phyloP scores from a whole-genome alignment of 92 coral and sea anemone genomes.

The Micromussa lordhowensis region DNA sequence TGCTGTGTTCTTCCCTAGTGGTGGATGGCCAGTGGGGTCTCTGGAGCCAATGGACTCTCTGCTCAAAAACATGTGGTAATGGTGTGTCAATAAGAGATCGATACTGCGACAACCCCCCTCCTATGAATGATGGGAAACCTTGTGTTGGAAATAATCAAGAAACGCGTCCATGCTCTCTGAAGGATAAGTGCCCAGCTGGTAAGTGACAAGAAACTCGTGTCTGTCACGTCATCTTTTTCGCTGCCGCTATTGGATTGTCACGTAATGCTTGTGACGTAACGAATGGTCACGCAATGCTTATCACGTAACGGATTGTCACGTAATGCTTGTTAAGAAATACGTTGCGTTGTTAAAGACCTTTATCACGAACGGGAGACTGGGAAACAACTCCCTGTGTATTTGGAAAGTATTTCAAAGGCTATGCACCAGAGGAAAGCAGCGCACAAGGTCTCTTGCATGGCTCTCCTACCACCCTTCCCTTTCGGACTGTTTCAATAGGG shows the following conservation, averaged over 20 bases:
- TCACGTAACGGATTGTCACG: too few relatives aligned
- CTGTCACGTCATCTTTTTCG: neutral
- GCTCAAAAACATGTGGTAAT: slow-evolving; percentile 58
- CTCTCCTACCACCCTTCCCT: too few relatives aligned
- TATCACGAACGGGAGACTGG: too few relatives aligned
- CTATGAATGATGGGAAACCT: slow-evolving; percentile 49
- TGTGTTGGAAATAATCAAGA: slow-evolving; percentile 44
- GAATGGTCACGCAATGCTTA: too few relatives aligned
- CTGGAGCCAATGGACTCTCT: slow-evolving; percentile 48
- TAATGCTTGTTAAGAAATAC: too few relatives aligned
- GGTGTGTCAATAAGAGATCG: slow-evolving; percentile 35
- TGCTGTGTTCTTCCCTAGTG: slow-evolving; percentile 13
- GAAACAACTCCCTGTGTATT: too few relatives aligned
- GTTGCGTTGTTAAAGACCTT: too few relatives aligned
- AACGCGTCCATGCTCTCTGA: slow-evolving; percentile 18
- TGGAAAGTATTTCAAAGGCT: too few relatives aligned
- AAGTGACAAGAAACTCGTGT: neutral
- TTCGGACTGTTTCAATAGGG: too few relatives aligned
- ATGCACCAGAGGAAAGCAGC: too few relatives aligned
- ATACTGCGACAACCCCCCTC: slow-evolving; percentile 57
- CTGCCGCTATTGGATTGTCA: neutral
- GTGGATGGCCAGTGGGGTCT: slow-evolving; percentile 63
- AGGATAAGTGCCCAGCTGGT: slow-evolving; percentile 28
- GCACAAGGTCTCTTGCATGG: too few relatives aligned
- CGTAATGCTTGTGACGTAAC: neutral